A percentile compares a stretch with the other conserved stretches of the same genome.
phyloP scores from a whole-genome alignment of 1,140 invertebrate species.

The Oreohelix idahoensis region DNA sequence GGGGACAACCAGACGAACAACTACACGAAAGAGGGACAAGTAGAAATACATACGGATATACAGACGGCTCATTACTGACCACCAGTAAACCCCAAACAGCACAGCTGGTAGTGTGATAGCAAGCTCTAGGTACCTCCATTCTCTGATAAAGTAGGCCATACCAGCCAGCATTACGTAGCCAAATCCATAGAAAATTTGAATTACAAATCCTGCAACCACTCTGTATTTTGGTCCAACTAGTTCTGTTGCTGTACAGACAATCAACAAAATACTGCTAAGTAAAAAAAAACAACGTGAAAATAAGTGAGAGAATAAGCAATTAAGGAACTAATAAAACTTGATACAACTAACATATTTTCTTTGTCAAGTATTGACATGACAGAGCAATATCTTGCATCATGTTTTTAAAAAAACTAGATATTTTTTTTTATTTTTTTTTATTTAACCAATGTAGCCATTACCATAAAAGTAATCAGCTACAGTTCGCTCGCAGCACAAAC shows the following conservation, averaged over 20 bases:
- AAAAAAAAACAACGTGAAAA: not conserved
- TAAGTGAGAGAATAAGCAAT: not conserved
- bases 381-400: too few relatives aligned
- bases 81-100: conserved; percentile 78
- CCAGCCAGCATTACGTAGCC: conserved; percentile 79
- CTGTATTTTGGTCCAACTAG: conserved; percentile 75
- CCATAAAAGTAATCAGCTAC: too few relatives aligned
- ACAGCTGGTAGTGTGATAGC: conserved; percentile 83
- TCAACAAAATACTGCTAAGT: not conserved
- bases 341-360: too few relatives aligned
- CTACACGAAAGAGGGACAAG: not conserved
- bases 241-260: conserved; percentile 61
- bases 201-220: conserved; percentile 80
- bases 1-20: too few relatives aligned
- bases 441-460: too few relatives aligned
- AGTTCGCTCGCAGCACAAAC: too few relatives aligned
- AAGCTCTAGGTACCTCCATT: conserved; percentile 84
- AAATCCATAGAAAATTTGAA: conserved; percentile 82
- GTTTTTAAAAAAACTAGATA: too few relatives aligned
- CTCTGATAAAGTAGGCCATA: conserved; percentile 79
- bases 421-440: too few relatives aligned
- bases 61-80: conserved; percentile 45
- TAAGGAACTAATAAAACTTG: not conserved
- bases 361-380: too few relatives aligned
- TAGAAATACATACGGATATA: not conserved